Evolutionary conservation across 2,888 invertebrate species (phyloP).

Genomic region (Fissipunctia ypsillon): DNA sequence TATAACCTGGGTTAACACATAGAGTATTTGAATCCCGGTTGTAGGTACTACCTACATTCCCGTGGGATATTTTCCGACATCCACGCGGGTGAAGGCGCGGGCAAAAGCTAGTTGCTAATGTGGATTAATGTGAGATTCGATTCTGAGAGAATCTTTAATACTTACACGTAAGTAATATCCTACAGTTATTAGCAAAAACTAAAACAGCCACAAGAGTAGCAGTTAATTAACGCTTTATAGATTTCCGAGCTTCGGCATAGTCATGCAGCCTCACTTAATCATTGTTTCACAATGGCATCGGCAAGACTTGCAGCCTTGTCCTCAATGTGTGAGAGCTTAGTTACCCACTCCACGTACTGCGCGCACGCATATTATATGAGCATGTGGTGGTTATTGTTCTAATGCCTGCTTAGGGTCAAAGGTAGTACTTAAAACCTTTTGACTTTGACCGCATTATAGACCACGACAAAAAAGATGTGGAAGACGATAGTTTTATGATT

Average conservation of each 20-base stretch:
- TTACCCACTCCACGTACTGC: slow-evolving; percentile 51
- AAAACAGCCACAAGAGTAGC: background rate
- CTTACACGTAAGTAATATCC: background rate
- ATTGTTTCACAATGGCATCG: slow-evolving; percentile 69
- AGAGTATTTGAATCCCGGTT: no score
- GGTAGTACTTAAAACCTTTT: slow-evolving; percentile 7
- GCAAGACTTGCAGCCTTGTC: slow-evolving; percentile 74
- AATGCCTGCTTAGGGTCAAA: slow-evolving; percentile 19
- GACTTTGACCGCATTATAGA: slow-evolving; percentile 27
- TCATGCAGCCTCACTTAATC: slow-evolving; percentile 57
- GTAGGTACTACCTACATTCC: no score
- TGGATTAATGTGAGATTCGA: background rate
- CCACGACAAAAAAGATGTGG: background rate
- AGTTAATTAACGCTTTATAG: slow-evolving; percentile 4
- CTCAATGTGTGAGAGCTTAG: slow-evolving; percentile 74
- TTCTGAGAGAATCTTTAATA: background rate
- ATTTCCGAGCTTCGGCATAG: slow-evolving; percentile 50
- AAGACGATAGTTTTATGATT: background rate
- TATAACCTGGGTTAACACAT: no score
- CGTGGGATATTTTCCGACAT: no score
- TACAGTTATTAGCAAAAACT: background rate
- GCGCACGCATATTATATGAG: slow-evolving; percentile 15
- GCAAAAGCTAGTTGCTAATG: background rate
- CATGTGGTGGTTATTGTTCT: slow-evolving; percentile 35
- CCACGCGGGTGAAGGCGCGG: no score